phyloP scores from a whole-genome alignment of 2,797 vertebrate genomes.

The Threskiornis aethiopicus region DNA sequence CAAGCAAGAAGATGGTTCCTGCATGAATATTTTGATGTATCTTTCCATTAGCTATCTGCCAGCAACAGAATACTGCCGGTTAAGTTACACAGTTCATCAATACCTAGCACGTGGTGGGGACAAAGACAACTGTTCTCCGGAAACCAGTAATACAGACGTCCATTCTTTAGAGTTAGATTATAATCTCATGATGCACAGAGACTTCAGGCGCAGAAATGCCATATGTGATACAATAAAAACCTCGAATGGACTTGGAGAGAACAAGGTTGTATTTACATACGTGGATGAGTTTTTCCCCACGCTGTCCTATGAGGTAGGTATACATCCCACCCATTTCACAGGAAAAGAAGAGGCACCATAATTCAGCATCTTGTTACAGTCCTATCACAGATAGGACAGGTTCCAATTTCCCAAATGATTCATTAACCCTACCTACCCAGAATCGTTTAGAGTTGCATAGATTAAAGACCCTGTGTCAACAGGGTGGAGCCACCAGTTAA shows the following conservation, averaged over 20 bases:
- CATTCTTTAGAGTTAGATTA: neutral
- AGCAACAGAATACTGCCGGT: conserved; percentile 2
- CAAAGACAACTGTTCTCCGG: neutral
- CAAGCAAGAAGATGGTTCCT: neutral
- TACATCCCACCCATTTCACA: neutral
- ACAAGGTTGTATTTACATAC: neutral
- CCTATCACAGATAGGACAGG: neutral
- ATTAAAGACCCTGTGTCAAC: neutral
- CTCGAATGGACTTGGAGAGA: neutral
- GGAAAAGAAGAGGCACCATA: neutral
- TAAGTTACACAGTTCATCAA: conserved; percentile 13
- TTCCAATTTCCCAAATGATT: neutral
- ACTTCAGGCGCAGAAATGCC: neutral
- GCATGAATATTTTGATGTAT: neutral
- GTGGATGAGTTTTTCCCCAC: neutral
- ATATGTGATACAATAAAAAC: neutral
- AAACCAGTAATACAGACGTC: neutral
- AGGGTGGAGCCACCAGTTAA: neutral
- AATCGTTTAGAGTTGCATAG: neutral
- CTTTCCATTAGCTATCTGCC: neutral
- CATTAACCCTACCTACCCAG: neutral
- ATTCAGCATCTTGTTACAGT: neutral
- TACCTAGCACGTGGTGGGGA: neutral
- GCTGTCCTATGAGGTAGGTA: neutral
- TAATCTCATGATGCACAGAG: neutral